phyloP scores from a whole-genome alignment of 2,888 invertebrate species.

The Yponomeuta sedellus region DNA sequence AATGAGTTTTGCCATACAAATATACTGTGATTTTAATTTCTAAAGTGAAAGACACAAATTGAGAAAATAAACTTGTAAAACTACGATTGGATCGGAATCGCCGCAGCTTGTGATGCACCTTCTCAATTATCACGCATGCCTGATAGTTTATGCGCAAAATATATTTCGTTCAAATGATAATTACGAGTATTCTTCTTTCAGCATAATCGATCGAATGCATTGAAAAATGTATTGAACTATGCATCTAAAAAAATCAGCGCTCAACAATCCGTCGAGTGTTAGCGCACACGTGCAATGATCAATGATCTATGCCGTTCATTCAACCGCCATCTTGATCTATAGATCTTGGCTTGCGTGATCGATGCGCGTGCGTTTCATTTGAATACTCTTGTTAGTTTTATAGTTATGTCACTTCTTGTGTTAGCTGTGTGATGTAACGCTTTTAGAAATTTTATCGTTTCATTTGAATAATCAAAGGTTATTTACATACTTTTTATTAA shows the following conservation, averaged over 20 bases:
- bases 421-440: background rate
- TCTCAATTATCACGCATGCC: background rate
- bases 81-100: no score
- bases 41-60: no score
- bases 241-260: background rate
- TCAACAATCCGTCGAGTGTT: background rate
- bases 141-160: background rate
- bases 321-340: conserved; percentile 32
- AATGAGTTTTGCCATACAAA: no score
- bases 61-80: no score
- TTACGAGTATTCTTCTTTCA: no score
- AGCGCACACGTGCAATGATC: background rate
- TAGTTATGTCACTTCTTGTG: background rate
- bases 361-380: background rate
- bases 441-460: background rate
- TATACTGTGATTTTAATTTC: no score
- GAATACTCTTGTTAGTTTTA: background rate
- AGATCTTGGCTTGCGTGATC: conserved; percentile 24
- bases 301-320: conserved; percentile 31
- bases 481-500: background rate
- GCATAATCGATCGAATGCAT: no score
- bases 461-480: background rate
- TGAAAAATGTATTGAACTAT: no score
- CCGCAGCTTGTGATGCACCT: background rate
- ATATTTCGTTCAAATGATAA: background rate